A percentile compares a stretch with the other conserved stretches of the same genome.
Evolutionary conservation across 2,113 vertebrate genomes (phyloP).

Genomic region (Mobula birostris): DNA sequence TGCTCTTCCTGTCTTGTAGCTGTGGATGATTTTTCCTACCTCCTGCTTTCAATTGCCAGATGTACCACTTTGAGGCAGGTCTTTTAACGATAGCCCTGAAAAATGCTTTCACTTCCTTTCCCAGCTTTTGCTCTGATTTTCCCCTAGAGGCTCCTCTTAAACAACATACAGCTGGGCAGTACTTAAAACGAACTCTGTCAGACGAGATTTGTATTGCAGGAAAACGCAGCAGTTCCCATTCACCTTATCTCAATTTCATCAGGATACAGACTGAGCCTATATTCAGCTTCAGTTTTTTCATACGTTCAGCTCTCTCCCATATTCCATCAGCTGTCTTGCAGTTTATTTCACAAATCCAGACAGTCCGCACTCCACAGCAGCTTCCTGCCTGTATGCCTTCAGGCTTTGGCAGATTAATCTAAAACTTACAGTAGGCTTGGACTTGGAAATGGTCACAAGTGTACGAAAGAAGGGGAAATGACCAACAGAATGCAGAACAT

Average conservation of each 20-base stretch:
- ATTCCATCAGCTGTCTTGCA: conserved; percentile 43
- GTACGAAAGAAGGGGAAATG: not conserved
- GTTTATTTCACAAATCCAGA: conserved; percentile 23
- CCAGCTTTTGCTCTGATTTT: conserved; percentile 45
- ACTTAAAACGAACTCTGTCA: conserved; percentile 42
- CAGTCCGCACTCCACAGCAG: not conserved
- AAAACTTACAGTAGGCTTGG: conserved; percentile 42
- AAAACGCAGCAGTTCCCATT: conserved; percentile 27
- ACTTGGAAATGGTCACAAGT: not conserved
- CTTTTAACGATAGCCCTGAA: conserved; percentile 45
- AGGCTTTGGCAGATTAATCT: conserved; percentile 46
- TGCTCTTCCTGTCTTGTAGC: conserved; percentile 43
- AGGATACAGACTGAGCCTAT: conserved; percentile 39
- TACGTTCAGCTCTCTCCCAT: conserved; percentile 49
- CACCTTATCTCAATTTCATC: conserved; percentile 30
- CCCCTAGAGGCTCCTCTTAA: conserved; percentile 51
- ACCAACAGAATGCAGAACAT: not conserved
- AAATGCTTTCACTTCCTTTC: conserved; percentile 53
- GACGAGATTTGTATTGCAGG: conserved; percentile 40
- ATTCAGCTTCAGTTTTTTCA: conserved; percentile 44
- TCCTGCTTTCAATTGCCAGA: conserved; percentile 46
- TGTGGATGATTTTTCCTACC: conserved; percentile 43
- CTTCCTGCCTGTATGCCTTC: conserved; percentile 41
- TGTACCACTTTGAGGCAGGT: conserved; percentile 42
- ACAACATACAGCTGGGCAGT: conserved; percentile 59